Percentiles rank a stretch among this genome's conserved stretches.
phyloP scores from a whole-genome alignment of 2,888 invertebrate species.

The Eutolmus rufibarbis region DNA sequence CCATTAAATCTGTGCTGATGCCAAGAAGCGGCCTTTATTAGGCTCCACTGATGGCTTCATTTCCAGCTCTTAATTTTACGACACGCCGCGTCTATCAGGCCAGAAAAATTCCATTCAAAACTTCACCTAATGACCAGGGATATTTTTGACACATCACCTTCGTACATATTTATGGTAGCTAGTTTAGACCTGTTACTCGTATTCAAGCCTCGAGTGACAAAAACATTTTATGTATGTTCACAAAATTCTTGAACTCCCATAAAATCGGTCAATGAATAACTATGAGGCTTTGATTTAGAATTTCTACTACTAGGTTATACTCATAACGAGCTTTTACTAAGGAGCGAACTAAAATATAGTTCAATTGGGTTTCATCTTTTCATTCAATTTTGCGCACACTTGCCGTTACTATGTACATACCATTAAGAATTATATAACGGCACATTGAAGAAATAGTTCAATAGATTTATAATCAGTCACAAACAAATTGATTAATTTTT shows the following conservation, averaged over 20 bases:
- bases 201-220: neutral
- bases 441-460: too few relatives aligned
- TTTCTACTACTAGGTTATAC: neutral
- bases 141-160: neutral
- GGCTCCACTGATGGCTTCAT: neutral
- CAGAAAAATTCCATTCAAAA: neutral
- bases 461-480: too few relatives aligned
- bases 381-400: too few relatives aligned
- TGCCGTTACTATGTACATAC: too few relatives aligned
- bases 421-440: too few relatives aligned
- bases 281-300: neutral
- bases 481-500: neutral
- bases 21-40: neutral
- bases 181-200: neutral
- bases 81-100: neutral
- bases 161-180: neutral
- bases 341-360: neutral
- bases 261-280: neutral
- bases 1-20: constrained; percentile 1
- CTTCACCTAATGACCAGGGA: neutral
- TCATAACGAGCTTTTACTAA: neutral
- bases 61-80: neutral
- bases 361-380: neutral
- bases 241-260: neutral
- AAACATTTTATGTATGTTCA: neutral